These are phyloP conservation scores for Pristionchus japonicus DNA, from an alignment of 2,888 invertebrate species.

Conservation along the genomic window DNA sequence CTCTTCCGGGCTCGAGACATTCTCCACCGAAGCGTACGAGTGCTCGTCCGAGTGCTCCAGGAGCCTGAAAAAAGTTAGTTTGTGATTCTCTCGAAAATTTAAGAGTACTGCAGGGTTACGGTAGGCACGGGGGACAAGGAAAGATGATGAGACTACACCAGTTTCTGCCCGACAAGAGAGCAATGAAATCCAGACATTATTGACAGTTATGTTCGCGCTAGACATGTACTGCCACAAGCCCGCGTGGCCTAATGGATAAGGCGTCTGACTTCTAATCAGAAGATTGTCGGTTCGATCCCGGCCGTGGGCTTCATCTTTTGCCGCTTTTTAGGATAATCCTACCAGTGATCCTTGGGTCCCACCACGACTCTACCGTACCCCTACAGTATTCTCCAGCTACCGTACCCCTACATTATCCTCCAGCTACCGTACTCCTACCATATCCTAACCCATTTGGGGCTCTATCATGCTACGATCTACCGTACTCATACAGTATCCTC, in stretches of 20 bases:
- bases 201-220: too few species aligned
- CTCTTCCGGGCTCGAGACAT: neutral
- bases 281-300: slow-evolving; percentile 70
- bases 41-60: slow-evolving; percentile 29
- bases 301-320: slow-evolving; percentile 51
- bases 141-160: too few species aligned
- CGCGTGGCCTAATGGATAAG: slow-evolving; percentile 73
- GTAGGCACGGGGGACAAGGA: too few species aligned
- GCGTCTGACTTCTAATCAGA: slow-evolving; percentile 74
- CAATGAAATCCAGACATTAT: too few species aligned
- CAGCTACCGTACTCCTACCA: neutral
- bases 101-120: neutral
- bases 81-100: too few species aligned
- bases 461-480: neutral
- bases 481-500: neutral
- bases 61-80: slow-evolving; percentile 36
- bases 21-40: slow-evolving; percentile 23
- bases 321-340: too few species aligned
- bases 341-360: neutral
- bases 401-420: neutral
- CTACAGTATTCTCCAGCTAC: neutral
- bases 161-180: too few species aligned
- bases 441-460: neutral
- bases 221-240: neutral
- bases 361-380: neutral